Conservation (phyloP, 2,113 vertebrate species). For the Ornithorhynchus anatinus region DNA sequence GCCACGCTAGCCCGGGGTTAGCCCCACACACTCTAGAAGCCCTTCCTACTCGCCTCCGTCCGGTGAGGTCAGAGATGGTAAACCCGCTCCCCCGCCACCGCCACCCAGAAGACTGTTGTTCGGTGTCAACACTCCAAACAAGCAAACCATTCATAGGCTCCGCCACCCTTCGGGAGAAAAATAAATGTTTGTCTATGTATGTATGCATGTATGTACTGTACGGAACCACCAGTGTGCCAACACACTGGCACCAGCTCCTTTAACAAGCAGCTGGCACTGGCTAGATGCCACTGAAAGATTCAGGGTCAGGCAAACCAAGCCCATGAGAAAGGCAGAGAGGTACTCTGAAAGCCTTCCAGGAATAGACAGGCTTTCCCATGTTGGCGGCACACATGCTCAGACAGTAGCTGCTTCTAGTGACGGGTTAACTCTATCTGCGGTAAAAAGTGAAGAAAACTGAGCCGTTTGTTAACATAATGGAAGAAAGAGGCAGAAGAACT, state of each 20-base stretch:
- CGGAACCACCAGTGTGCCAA: constrained; percentile 63
- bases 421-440: not conserved
- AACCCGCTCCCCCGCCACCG: too few species aligned
- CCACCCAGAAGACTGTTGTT: constrained; percentile 56
- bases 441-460: not conserved
- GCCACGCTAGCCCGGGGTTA: too few species aligned
- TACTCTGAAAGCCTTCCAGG: constrained; percentile 36
- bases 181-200: constrained; percentile 65
- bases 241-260: constrained; percentile 56
- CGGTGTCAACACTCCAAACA: constrained; percentile 57
- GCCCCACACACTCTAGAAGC: constrained; percentile 1
- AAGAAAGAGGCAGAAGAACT: not conserved
- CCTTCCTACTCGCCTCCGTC: constrained; percentile 48
- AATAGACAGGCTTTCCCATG: constrained; percentile 10
- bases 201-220: constrained; percentile 21
- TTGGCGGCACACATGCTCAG: not conserved
- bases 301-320: constrained; percentile 59
- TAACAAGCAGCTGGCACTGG: constrained; percentile 63
- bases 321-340: constrained; percentile 20
- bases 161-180: constrained; percentile 56
- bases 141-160: constrained; percentile 71
- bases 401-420: constrained; percentile 1
- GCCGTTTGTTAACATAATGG: not conserved
- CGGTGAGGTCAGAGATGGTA: constrained; percentile 54
- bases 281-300: constrained; percentile 60